Conservation (phyloP, 2,888 invertebrate species). For the Cataglyphis rosenhaueri region DNA sequence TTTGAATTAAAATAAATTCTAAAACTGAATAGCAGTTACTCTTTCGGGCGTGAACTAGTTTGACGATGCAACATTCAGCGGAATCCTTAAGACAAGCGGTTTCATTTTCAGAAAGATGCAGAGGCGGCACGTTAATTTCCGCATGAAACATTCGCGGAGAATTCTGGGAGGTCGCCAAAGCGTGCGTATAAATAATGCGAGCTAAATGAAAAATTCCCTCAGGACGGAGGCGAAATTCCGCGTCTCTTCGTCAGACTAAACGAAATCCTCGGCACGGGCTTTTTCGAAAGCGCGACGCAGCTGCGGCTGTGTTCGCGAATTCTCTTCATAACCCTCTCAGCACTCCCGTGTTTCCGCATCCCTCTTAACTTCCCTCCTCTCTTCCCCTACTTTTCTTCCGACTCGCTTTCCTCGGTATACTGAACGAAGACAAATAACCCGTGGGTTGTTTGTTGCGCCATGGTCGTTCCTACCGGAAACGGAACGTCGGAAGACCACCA, state of each 20-base stretch:
- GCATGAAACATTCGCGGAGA: conserved; percentile 56
- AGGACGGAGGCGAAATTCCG: conserved; percentile 54
- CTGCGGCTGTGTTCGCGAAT: conserved; percentile 47
- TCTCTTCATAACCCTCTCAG: conserved; percentile 47
- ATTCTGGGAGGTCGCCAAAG: conserved; percentile 55
- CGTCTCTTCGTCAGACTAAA: conserved; percentile 39
- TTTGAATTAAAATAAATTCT: conserved; percentile 6
- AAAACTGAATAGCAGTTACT: not conserved
- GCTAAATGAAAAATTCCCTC: conserved; percentile 59
- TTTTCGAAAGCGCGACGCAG: conserved; percentile 52
- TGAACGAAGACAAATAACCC: conserved; percentile 53
- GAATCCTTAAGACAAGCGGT: conserved; percentile 46
- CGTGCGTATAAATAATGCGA: conserved; percentile 58
- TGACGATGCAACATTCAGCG: conserved; percentile 29
- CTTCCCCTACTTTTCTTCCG: conserved; percentile 19
- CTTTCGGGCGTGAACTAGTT: not conserved
- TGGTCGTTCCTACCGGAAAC: conserved; percentile 45
- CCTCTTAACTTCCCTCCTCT: not conserved
- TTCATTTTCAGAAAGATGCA: conserved; percentile 52
- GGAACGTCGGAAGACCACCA: conserved; percentile 44
- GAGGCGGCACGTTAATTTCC: conserved; percentile 50
- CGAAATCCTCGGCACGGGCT: conserved; percentile 41
- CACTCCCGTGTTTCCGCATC: conserved; percentile 21
- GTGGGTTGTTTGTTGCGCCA: conserved; percentile 49
- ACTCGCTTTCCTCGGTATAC: conserved; percentile 36